These are phyloP conservation scores for Erannis defoliaria DNA, from an alignment of 2,888 invertebrate species.

Conservation along the genomic window DNA sequence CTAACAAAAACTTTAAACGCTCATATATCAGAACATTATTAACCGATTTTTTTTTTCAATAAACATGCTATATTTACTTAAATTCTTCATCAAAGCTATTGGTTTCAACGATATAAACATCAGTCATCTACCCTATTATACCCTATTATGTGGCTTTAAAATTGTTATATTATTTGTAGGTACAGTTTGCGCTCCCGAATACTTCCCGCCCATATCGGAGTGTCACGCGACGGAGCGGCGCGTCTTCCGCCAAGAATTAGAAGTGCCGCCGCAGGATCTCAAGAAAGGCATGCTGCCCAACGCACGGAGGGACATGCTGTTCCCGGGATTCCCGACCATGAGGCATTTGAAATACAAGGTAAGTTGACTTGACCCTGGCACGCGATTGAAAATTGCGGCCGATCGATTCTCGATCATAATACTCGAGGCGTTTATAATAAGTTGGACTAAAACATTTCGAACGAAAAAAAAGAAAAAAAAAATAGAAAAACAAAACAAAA, in stretches of 20 bases:
- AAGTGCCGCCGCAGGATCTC: conserved; percentile 86
- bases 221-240: conserved; percentile 85
- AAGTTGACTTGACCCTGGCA: conserved; percentile 59
- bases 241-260: conserved; percentile 86
- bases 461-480: too few relatives aligned
- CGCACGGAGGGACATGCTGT: conserved; percentile 89
- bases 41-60: too few relatives aligned
- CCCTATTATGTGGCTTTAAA: neutral
- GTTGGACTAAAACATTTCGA: too few relatives aligned
- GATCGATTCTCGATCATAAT: too few relatives aligned
- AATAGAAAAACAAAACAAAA: too few relatives aligned
- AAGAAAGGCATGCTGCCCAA: conserved; percentile 90
- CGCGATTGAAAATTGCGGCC: neutral
- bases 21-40: too few relatives aligned
- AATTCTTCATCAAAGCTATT: too few relatives aligned
- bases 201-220: conserved; percentile 87
- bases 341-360: conserved; percentile 93
- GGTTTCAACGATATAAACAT: too few relatives aligned
- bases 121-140: too few relatives aligned
- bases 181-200: conserved; percentile 83
- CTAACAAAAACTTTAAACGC: too few relatives aligned
- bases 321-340: conserved; percentile 97
- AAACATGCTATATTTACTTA: too few relatives aligned
- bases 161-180: conserved; percentile 52
- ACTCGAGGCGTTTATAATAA: neutral